A percentile compares a stretch with the other conserved stretches of the same genome.
Conservation (phyloP, 2,888 invertebrate species). For the Vesta saturnalis region DNA sequence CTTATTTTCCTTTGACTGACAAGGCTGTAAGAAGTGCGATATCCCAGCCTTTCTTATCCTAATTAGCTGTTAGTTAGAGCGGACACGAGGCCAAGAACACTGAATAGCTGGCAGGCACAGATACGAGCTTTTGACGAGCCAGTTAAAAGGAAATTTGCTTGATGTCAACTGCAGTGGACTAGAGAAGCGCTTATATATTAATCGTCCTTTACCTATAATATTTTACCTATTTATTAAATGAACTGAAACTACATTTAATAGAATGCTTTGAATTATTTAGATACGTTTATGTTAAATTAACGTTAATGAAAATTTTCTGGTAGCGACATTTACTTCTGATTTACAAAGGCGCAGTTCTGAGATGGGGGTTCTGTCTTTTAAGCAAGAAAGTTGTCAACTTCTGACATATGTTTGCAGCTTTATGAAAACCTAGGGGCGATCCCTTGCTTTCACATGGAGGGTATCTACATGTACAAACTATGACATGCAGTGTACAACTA, state of each 20-base stretch:
- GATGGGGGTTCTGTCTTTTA: conserved; percentile 19
- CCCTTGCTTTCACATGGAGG: conserved; percentile 41
- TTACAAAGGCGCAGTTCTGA: conserved; percentile 20
- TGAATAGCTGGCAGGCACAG: conserved; percentile 52
- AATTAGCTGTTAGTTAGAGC: conserved; percentile 56
- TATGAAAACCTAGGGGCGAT: conserved; percentile 43
- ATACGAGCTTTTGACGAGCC: conserved; percentile 50
- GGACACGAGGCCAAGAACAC: conserved; percentile 51
- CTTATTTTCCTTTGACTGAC: conserved; percentile 57
- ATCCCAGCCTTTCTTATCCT: conserved; percentile 56
- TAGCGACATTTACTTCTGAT: conserved; percentile 24
- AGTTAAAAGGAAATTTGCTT: conserved; percentile 50
- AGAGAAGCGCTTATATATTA: conserved; percentile 18
- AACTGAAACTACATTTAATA: too few relatives aligned
- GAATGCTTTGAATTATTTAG: too few relatives aligned
- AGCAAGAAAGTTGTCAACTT: conserved; percentile 34
- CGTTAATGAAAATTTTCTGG: background rate
- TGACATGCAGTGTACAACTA: conserved; percentile 41
- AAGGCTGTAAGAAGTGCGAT: conserved; percentile 52
- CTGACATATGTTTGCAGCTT: conserved; percentile 33
- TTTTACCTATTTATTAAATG: background rate
- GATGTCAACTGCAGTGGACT: conserved; percentile 48
- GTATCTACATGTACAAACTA: conserved; percentile 38
- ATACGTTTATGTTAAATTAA: conserved; percentile 11
- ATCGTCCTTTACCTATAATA: conserved; percentile 18